These are phyloP conservation scores for Drosophila rufa DNA, from an alignment of 1,140 invertebrate species.

Conservation along the genomic window DNA sequence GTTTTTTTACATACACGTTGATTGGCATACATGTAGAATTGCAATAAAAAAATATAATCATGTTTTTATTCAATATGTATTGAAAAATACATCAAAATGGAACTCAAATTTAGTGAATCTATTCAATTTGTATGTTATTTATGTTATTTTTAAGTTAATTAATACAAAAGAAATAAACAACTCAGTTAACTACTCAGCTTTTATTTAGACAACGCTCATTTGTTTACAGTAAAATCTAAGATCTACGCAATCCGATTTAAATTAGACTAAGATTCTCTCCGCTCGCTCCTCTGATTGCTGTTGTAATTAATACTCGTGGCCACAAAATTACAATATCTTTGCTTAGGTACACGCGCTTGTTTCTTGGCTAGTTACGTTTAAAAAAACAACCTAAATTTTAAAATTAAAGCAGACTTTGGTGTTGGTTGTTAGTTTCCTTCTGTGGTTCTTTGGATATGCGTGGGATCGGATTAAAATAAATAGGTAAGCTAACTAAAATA, in stretches of 20 bases:
- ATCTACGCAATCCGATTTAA: constrained; percentile 27
- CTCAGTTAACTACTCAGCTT: constrained; percentile 33
- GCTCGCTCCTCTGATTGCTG: constrained; percentile 12
- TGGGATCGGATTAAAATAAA: constrained; percentile 27
- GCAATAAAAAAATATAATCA: too few species aligned
- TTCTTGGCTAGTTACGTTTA: constrained; percentile 52
- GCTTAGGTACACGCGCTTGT: constrained; percentile 70
- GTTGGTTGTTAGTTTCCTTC: constrained; percentile 43
- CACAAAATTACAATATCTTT: constrained; percentile 54
- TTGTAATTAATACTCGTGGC: constrained; percentile 53
- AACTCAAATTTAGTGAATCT: too few species aligned
- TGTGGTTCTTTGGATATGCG: constrained; percentile 71
- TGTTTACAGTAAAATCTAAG: constrained; percentile 17
- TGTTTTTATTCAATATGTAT: too few species aligned
- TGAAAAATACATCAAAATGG: too few species aligned
- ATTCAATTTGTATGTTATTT: too few species aligned
- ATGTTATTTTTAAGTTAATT: not conserved
- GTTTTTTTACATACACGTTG: too few species aligned
- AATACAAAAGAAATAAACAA: not conserved
- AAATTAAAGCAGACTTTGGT: constrained; percentile 71
- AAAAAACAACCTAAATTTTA: constrained; percentile 59
- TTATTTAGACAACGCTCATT: constrained; percentile 36
- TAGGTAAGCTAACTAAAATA: constrained; percentile 39
- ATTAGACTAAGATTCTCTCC: constrained; percentile 25
- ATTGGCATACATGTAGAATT: too few species aligned